Evolutionary conservation across 2,888 invertebrate species (phyloP), one percentile per base, ranked within the genome.

Genomic region (Megastigmus dorsalis): DNA sequence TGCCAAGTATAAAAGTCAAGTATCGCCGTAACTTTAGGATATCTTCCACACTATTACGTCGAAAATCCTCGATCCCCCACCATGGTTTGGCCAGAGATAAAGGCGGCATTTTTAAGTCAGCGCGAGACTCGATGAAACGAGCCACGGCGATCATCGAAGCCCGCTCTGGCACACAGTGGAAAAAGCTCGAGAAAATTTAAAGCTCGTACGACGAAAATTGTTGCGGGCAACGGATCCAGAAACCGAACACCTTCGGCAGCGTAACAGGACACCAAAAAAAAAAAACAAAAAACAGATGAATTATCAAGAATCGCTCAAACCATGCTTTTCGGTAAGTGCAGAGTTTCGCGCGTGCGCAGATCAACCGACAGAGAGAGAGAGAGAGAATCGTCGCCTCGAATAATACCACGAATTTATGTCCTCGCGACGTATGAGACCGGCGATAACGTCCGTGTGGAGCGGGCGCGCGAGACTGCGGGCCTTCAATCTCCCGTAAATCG

Each of bases 401-500:
- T 74, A 74, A 74, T 66, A 70, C 60, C 43, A 43, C 69, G 65
- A 69, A 74, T 74, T 74, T 70, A 74, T 60, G n/a, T 2, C 20
- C 33, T 45, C 62, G 41, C 36, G 54, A 55, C 26, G n/a, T n/a
- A n/a, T n/a, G 68, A 9, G 18, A n/a, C 15, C 18, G n/a, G 52
- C 60, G 70, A 75, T 75, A 75, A 66, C 74, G 43, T 18, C 20
- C 55, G n/a, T n/a, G n/a, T n/a, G n/a, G n/a, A n/a, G n/a, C n/a
- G 41, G 10, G 28, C 28, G 52, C 57, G 55, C 54, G 38, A n/a
- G n/a, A 41, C 26, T 20, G 45, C 4, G 15, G 20, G 38, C 62
- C 68, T 68, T 74, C 74, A 54, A 75, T 75, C 74, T 70, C 75
- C 67, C 70, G 75, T 75, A 75, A 71, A 75, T 71, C 70, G 74